Conservation (phyloP, 1,140 invertebrate genomes). For the Papilio helenus region DNA sequence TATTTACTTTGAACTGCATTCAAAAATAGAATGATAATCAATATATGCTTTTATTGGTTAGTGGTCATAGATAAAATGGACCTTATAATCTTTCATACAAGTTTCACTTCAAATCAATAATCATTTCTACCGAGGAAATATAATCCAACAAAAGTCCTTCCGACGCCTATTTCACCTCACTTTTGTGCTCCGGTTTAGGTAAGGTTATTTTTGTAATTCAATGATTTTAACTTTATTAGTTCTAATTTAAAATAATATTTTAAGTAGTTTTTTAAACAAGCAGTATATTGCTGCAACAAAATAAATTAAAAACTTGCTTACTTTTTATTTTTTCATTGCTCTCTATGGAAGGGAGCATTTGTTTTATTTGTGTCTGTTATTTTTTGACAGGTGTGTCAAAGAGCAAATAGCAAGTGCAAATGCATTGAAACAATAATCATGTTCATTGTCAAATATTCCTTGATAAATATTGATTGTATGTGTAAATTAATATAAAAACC, state of each 20-base stretch:
- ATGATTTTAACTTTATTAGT: no score
- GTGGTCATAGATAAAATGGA: neutral
- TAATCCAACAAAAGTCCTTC: no score
- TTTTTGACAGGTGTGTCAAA: constrained; percentile 20
- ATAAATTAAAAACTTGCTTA: neutral
- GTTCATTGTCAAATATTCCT: constrained; percentile 66
- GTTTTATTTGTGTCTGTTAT: neutral
- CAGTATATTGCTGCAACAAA: no score
- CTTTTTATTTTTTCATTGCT: neutral
- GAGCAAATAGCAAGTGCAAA: constrained; percentile 48
- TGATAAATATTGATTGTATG: constrained; percentile 61
- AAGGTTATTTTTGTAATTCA: no score
- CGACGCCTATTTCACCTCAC: no score
- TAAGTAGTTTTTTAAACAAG: no score
- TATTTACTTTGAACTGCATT: neutral
- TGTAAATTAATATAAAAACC: constrained; percentile 66
- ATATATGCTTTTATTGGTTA: neutral
- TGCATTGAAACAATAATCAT: constrained; percentile 49
- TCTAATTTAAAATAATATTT: no score
- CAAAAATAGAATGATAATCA: neutral
- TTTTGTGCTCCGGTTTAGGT: no score
- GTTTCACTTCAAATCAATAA: no score
- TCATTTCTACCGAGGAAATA: no score
- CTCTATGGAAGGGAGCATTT: neutral
- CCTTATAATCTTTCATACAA: no score